These are phyloP conservation scores for Alces alces DNA, from an alignment of 2,113 vertebrate genomes.

Conservation along the genomic window DNA sequence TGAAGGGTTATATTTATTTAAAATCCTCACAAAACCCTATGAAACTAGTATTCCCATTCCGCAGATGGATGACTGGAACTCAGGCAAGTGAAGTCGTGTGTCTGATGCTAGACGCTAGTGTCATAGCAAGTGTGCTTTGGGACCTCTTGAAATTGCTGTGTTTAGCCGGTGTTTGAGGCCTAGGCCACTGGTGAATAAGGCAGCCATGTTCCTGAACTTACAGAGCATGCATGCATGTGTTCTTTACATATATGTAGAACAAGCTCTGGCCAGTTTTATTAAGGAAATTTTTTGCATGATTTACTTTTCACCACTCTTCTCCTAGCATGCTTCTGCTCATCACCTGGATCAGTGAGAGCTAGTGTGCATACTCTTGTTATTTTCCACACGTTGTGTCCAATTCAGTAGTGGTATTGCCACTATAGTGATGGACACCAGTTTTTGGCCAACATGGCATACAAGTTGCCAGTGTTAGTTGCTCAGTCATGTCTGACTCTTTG, in stretches of 20 bases:
- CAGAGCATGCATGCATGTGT: not conserved
- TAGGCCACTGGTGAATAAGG: not conserved
- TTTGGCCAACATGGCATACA: not conserved
- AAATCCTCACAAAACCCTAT: not conserved
- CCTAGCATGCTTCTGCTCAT: conserved; percentile 89
- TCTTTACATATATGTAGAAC: not conserved
- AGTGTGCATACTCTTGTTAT: conserved; percentile 90
- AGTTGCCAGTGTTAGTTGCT: not conserved
- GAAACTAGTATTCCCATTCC: not conserved
- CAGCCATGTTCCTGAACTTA: not conserved
- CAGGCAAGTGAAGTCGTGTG: not conserved
- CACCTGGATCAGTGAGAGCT: conserved; percentile 94
- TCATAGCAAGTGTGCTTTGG: not conserved
- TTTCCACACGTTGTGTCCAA: conserved; percentile 89
- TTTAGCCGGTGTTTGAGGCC: not conserved
- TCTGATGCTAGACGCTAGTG: not conserved
- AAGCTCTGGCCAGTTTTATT: not conserved
- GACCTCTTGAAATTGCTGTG: not conserved
- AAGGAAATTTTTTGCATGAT: not conserved
- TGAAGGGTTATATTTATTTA: not conserved
- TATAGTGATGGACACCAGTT: conserved; percentile 86
- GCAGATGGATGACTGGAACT: not conserved
- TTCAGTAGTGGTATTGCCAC: conserved; percentile 92
- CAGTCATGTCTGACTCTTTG: not conserved
- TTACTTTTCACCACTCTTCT: not conserved